Base-by-base conservation (phyloP, 2,797 vertebrate species). In the Phataginus tetradactyla region DNA sequence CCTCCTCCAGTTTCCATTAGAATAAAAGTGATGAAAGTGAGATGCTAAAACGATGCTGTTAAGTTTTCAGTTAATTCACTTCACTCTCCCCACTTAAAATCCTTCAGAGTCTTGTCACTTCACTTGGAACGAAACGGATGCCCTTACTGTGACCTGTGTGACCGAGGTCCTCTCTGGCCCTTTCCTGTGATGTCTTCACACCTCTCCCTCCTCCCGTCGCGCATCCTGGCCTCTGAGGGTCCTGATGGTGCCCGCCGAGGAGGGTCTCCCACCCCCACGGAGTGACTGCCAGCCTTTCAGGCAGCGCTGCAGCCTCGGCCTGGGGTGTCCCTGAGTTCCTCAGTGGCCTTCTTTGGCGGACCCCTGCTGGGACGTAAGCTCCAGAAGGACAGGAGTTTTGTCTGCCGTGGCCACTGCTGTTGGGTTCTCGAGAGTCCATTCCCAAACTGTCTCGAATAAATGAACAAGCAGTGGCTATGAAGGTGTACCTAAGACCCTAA, bases 151-250 rank as follows among this genome's bases (percentile, higher is more conserved):
- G 4, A 29, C 23, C 45, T 49, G 14, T 3, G 4, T 14, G 7
- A 32, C 3, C 6, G 55, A 39, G 25, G 2, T 25, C 53, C 25
- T 7, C 25, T 34, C 57, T 1, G 0, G 7, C 42, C 8, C 27
- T 27, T 57, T 15, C 8, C 1, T 15, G 11, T 27, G 3, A 4
- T n/a, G 29, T 20, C 20, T 59, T 32, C 13, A 53, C 0, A 7
- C 1, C 6, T 11, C 3, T 37, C 10, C 11, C 15, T 39, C 2
- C 32, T 1, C 21, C 15, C 4, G 2, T 3, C 3, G 17, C 27
- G 51, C 11, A 21, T 32, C 3, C 0, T 21, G 13, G 7, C 39
- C 39, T 39, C 39, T 39, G 39, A 39, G 39, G 4, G 39, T 39
- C 39, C 39, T 39, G 39, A 39, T 6, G 39, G 39, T 39, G 39